A percentile compares a stretch with the other conserved stretches of the same genome.
Evolutionary conservation across 2,113 vertebrate species (phyloP).

Genomic region (Excalfactoria chinensis): DNA sequence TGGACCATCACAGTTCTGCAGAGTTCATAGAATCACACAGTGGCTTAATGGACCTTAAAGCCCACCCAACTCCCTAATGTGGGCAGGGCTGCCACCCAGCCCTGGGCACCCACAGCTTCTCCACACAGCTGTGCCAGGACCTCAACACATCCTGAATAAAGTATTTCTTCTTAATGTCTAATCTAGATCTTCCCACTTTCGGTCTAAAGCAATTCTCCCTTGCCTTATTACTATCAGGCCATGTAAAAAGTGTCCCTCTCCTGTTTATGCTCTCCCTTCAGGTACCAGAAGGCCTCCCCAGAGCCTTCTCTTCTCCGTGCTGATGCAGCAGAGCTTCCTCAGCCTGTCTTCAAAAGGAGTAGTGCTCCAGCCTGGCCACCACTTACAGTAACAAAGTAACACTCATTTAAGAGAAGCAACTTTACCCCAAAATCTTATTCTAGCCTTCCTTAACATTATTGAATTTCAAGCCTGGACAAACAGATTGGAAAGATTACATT

Average conservation of each 20-base stretch:
- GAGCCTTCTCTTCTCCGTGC: background rate
- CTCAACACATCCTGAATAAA: background rate
- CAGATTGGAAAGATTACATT: background rate
- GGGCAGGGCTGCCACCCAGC: too few species aligned
- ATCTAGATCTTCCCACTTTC: background rate
- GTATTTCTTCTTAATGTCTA: background rate
- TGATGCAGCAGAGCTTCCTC: too few species aligned
- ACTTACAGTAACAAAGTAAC: background rate
- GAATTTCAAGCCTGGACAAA: background rate
- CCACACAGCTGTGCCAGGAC: background rate
- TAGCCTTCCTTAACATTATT: background rate
- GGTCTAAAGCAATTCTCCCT: background rate
- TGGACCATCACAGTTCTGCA: background rate
- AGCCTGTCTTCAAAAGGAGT: background rate
- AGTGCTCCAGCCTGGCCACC: too few species aligned
- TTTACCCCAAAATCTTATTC: background rate
- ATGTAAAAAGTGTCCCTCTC: background rate
- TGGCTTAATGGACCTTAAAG: background rate
- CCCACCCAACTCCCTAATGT: background rate
- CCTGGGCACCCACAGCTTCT: background rate
- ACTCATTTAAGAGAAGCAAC: background rate
- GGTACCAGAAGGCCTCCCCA: background rate
- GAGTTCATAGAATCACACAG: background rate
- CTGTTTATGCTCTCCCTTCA: background rate
- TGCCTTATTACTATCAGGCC: background rate